These are phyloP conservation scores for Lasioglossum baleicum DNA, from an alignment of 1,140 invertebrate genomes.

Conservation along the genomic window DNA sequence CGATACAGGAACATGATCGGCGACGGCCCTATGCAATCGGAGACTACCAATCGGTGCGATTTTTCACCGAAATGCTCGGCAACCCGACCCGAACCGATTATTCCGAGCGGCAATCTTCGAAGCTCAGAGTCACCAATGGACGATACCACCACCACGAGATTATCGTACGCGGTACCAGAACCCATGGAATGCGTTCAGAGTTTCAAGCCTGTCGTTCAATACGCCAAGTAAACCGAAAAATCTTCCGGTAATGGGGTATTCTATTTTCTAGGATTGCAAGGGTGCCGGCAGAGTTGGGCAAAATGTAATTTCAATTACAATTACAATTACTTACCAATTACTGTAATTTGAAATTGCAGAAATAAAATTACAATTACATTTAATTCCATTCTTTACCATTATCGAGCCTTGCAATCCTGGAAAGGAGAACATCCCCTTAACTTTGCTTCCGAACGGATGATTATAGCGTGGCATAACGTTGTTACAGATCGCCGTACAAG, in stretches of 20 bases:
- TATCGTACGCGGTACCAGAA: slow-evolving; percentile 68
- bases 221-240: slow-evolving; percentile 60
- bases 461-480: too few relatives aligned
- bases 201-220: slow-evolving; percentile 68
- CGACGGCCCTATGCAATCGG: slow-evolving; percentile 84
- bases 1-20: slow-evolving; percentile 67
- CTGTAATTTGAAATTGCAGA: too few relatives aligned
- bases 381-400: too few relatives aligned
- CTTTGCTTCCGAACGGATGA: too few relatives aligned
- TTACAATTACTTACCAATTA: too few relatives aligned
- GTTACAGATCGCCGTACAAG: slow-evolving; percentile 78
- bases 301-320: too few relatives aligned
- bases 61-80: slow-evolving; percentile 82
- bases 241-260: too few relatives aligned
- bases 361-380: too few relatives aligned
- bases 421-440: too few relatives aligned
- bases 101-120: slow-evolving; percentile 76
- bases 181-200: slow-evolving; percentile 52
- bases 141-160: slow-evolving; percentile 64
- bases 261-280: too few relatives aligned
- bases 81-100: slow-evolving; percentile 68
- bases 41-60: slow-evolving; percentile 85
- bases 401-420: too few relatives aligned
- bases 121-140: slow-evolving; percentile 72
- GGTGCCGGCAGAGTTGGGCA: too few relatives aligned